phyloP scores from a whole-genome alignment of 2,888 invertebrate genomes.

The Geotrupes spiniger region DNA sequence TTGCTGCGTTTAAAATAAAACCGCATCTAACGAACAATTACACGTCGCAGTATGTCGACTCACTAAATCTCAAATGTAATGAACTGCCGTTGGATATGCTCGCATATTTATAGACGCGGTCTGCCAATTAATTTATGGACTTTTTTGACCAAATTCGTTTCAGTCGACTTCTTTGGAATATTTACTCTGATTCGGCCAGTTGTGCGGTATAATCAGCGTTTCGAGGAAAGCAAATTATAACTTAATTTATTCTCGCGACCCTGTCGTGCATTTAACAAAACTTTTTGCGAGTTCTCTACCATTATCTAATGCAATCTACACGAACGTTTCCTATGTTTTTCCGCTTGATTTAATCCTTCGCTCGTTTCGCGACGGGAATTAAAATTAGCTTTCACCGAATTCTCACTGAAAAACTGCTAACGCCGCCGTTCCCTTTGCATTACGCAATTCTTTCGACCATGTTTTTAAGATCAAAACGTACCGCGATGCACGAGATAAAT shows the following conservation, averaged over 20 bases:
- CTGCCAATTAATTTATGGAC: slow-evolving; percentile 2
- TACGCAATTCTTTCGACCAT: too few species aligned
- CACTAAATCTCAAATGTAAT: neutral
- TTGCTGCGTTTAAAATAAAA: slow-evolving; percentile 16
- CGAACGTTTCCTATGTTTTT: slow-evolving; percentile 1
- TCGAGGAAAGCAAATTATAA: neutral
- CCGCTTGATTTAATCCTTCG: neutral
- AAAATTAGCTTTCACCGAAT: slow-evolving; percentile 1
- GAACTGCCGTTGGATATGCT: neutral
- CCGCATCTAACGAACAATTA: slow-evolving; percentile 5
- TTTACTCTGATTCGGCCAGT: neutral
- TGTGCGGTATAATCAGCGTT: neutral
- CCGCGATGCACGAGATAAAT: too few species aligned
- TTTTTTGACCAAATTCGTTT: slow-evolving; percentile 6
- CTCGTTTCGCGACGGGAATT: neutral
- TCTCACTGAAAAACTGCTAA: neutral
- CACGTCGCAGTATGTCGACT: neutral
- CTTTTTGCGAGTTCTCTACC: neutral
- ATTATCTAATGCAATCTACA: neutral
- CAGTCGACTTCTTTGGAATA: slow-evolving; percentile 7
- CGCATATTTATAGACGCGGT: slow-evolving; percentile 2
- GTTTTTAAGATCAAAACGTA: too few species aligned
- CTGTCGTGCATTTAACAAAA: neutral
- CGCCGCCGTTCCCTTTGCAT: too few species aligned
- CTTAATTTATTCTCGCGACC: neutral